These are phyloP conservation scores for Drosophila emarginata DNA, from an alignment of 2,888 invertebrate species.

Conservation along the genomic window DNA sequence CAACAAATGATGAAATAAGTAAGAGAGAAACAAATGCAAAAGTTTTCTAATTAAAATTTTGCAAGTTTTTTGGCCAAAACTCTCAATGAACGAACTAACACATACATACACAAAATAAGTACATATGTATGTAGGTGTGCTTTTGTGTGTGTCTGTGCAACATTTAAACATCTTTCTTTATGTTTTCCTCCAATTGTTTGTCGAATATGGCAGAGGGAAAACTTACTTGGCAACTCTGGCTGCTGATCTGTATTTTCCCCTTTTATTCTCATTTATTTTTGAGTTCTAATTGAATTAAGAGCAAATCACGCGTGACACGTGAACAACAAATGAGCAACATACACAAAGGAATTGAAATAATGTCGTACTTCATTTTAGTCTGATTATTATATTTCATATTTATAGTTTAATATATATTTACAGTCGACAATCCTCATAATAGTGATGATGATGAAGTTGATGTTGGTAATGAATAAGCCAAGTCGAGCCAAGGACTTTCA, in stretches of 20 bases:
- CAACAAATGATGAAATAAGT: background rate
- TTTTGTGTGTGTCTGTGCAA: slow-evolving; percentile 4
- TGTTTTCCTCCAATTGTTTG: slow-evolving; percentile 6
- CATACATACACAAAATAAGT: too few species aligned
- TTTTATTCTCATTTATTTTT: background rate
- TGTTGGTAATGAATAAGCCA: slow-evolving; percentile 64
- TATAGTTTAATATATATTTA: slow-evolving; percentile 59
- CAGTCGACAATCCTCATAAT: slow-evolving; percentile 26
- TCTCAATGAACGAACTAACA: slow-evolving; percentile 3
- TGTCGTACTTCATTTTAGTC: slow-evolving; percentile 51
- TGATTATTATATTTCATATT: slow-evolving; percentile 49
- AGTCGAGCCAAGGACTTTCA: slow-evolving; percentile 38
- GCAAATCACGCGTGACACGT: slow-evolving; percentile 66
- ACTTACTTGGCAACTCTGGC: slow-evolving; percentile 5
- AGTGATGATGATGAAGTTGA: slow-evolving; percentile 32
- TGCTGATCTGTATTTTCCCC: background rate
- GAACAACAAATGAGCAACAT: slow-evolving; percentile 12
- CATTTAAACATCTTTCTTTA: slow-evolving; percentile 15
- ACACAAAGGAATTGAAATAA: slow-evolving; percentile 34
- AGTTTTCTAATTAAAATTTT: slow-evolving; percentile 71
- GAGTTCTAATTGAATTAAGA: slow-evolving; percentile 59
- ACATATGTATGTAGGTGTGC: too few species aligned
- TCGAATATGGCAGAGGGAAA: background rate
- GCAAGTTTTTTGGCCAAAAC: slow-evolving; percentile 47
- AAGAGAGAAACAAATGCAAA: slow-evolving; percentile 50